These are phyloP conservation scores for Phataginus tetradactyla DNA, from an alignment of 2,797 vertebrate genomes.

Conservation along the genomic window DNA sequence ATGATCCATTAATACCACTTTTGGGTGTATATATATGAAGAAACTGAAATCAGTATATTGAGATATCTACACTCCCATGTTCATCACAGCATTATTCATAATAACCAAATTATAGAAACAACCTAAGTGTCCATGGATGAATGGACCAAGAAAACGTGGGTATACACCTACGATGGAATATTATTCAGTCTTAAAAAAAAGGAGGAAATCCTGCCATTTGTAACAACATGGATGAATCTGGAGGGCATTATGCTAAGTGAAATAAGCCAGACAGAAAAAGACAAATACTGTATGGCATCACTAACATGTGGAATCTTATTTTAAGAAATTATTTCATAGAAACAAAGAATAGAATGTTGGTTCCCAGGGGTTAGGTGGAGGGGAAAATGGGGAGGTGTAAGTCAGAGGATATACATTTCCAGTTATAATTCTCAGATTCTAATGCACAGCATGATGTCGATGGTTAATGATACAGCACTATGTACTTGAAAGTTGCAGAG, in stretches of 20 bases:
- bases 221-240: neutral
- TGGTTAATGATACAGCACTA: neutral
- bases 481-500: neutral
- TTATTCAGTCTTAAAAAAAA: neutral
- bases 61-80: neutral
- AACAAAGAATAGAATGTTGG: neutral
- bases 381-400: neutral
- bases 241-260: neutral
- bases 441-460: neutral
- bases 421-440: neutral
- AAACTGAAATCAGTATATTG: neutral
- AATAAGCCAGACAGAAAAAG: neutral
- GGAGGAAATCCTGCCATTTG: neutral
- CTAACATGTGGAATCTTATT: neutral
- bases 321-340: neutral
- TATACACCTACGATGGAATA: neutral
- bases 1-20: neutral
- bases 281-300: neutral
- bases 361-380: neutral
- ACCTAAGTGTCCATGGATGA: neutral
- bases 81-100: neutral
- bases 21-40: neutral
- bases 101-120: neutral
- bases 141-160: neutral
- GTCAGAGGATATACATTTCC: neutral